Percentiles rank a stretch among this genome's conserved stretches.
phyloP scores from a whole-genome alignment of 2,888 invertebrate species.

The Carpatolechia fugitivella region DNA sequence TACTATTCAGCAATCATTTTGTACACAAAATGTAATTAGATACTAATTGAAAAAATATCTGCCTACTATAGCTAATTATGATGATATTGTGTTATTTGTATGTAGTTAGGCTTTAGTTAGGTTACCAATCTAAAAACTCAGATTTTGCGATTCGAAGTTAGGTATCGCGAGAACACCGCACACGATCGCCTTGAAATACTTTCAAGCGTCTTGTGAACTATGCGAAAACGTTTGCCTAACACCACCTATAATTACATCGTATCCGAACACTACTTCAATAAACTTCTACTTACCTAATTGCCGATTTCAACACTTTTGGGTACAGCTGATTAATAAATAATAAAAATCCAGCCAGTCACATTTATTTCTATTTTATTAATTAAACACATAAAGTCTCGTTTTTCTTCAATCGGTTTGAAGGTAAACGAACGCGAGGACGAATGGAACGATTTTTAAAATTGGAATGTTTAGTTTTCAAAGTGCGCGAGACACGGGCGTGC shows the following conservation, averaged over 20 bases:
- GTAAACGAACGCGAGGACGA: constrained; percentile 28
- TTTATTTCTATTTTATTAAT: background rate
- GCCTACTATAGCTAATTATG: background rate
- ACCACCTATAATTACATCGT: constrained; percentile 49
- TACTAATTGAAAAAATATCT: background rate
- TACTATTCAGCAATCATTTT: background rate
- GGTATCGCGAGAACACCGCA: constrained; percentile 42
- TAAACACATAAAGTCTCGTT: constrained; percentile 23
- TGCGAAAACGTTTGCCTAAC: constrained; percentile 68
- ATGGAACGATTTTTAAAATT: constrained; percentile 14
- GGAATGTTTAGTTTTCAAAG: constrained; percentile 30
- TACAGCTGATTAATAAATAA: constrained; percentile 35
- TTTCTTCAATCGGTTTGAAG: constrained; percentile 33
- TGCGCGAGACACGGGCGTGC: constrained; percentile 32
- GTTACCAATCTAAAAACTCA: constrained; percentile 9
- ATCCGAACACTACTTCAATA: constrained; percentile 23
- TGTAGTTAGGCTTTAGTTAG: background rate
- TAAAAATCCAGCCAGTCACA: constrained; percentile 26
- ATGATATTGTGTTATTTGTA: background rate
- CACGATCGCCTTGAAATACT: constrained; percentile 78
- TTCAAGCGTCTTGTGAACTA: constrained; percentile 70
- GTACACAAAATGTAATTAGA: constrained; percentile 1
- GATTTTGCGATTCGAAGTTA: constrained; percentile 32
- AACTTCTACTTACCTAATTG: constrained; percentile 52
- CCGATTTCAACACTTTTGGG: constrained; percentile 17